Evolutionary conservation across 1,140 invertebrate genomes (phyloP).

Genomic region (Heliconius himera): DNA sequence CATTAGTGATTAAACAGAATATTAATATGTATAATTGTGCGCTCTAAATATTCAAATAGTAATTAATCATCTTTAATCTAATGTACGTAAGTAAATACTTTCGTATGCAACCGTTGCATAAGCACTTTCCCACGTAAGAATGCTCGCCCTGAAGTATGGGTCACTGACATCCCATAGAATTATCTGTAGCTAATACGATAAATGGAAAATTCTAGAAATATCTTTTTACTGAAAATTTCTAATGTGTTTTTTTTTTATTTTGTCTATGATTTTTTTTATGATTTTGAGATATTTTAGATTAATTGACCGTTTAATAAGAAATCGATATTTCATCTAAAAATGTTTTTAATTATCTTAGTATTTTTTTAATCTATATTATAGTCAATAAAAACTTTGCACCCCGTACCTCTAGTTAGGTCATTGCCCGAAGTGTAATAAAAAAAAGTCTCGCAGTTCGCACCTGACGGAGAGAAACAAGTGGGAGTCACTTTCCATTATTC

Average conservation of each 20-base stretch:
- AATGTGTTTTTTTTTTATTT: no score
- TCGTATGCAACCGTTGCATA: background rate
- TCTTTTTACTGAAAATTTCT: background rate
- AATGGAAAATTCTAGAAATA: background rate
- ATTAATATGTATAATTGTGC: background rate
- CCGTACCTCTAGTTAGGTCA: background rate
- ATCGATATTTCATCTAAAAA: no score
- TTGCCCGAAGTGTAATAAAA: background rate
- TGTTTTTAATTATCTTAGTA: no score
- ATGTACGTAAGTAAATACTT: background rate
- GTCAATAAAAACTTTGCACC: background rate
- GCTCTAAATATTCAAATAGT: background rate
- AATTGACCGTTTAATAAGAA: background rate
- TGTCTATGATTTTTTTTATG: background rate
- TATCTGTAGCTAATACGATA: background rate
- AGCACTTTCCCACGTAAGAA: conserved; percentile 5
- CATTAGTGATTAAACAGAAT: background rate
- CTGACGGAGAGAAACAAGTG: conserved; percentile 4
- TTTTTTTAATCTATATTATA: no score
- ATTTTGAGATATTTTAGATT: background rate
- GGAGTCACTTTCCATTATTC: conserved; percentile 12
- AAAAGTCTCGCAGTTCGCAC: conserved; percentile 8
- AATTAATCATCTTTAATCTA: background rate
- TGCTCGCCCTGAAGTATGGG: background rate
- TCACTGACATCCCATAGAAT: conserved; percentile 14